A percentile compares a stretch with the other conserved stretches of the same genome.
phyloP scores from a whole-genome alignment of 2,113 vertebrate genomes.

The Calonectris borealis region DNA sequence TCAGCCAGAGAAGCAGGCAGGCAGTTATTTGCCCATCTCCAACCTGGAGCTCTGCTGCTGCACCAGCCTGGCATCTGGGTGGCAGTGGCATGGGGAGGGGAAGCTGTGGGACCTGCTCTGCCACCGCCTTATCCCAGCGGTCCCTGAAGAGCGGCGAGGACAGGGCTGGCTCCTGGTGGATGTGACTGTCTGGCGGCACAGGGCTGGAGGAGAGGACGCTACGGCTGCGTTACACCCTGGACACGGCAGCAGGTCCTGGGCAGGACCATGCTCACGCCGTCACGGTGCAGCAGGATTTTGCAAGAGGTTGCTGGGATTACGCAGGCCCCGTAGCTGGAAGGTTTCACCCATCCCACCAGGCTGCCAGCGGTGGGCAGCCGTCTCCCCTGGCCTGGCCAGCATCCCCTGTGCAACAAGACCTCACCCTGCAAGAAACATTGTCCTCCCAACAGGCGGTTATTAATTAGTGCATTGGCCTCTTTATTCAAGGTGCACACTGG shows the following conservation, averaged over 20 bases:
- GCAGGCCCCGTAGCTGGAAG: not conserved
- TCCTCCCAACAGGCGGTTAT: not conserved
- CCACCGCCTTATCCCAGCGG: accelerated
- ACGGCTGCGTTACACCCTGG: no score
- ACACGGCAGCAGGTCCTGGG: not conserved
- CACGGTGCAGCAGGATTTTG: not conserved
- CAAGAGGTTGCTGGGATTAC: not conserved
- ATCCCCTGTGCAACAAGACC: not conserved
- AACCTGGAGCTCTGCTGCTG: not conserved
- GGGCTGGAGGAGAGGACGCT: not conserved
- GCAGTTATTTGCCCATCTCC: not conserved
- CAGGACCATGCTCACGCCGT: not conserved
- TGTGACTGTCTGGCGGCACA: not conserved
- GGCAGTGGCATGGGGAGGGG: not conserved
- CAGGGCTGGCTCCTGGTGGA: not conserved
- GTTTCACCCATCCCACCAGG: not conserved
- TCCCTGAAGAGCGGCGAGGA: accelerated
- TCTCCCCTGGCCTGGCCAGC: not conserved
- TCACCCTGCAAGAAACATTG: not conserved
- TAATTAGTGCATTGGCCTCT: not conserved
- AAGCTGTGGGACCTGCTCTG: not conserved
- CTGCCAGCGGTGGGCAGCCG: not conserved
- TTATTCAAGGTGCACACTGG: constrained; percentile 40
- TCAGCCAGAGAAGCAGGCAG: not conserved
- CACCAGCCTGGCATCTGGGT: accelerated